These are phyloP conservation scores for Palythoa caribaeorum DNA, from an alignment of 92 coral and sea anemone genomes.

Conservation along the genomic window DNA sequence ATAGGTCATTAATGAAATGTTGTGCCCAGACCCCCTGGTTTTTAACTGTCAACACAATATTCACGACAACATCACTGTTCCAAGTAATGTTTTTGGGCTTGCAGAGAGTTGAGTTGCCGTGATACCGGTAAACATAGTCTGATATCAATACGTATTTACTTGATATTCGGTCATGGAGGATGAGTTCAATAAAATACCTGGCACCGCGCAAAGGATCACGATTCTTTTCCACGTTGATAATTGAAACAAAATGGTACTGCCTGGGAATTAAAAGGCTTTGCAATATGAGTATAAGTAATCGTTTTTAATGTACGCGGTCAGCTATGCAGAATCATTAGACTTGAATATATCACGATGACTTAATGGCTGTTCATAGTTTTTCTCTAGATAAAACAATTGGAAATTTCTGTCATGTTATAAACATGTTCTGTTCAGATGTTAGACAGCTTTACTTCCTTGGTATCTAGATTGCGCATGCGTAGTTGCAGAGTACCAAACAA, in stretches of 20 bases:
- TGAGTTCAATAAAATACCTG: slow-evolving; percentile 78
- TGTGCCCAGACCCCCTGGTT: slow-evolving; percentile 87
- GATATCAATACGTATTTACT: slow-evolving; percentile 57
- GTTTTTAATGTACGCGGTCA: background rate
- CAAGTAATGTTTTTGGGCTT: slow-evolving; percentile 63
- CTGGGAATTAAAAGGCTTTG: slow-evolving; percentile 31
- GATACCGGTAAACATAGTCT: slow-evolving; percentile 60
- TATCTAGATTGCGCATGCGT: too few relatives aligned
- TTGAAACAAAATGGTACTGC: slow-evolving; percentile 54
- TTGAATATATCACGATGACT: background rate
- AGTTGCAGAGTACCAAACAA: too few relatives aligned
- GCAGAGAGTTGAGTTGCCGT: slow-evolving; percentile 54
- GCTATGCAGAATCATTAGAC: too few relatives aligned
- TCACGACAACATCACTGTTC: slow-evolving; percentile 66
- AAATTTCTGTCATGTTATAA: too few relatives aligned
- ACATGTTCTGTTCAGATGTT: too few relatives aligned
- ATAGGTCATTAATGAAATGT: slow-evolving; percentile 74
- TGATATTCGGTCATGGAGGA: slow-evolving; percentile 51
- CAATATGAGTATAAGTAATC: background rate
- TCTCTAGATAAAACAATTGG: too few relatives aligned
- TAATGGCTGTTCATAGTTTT: too few relatives aligned
- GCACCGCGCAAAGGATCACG: slow-evolving; percentile 64
- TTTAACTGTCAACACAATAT: slow-evolving; percentile 76
- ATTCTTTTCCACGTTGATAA: slow-evolving; percentile 73
- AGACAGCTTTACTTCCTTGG: too few relatives aligned